Evolutionary conservation across 53 echinoderm and acorn worm species (phyloP).

Genomic region (Astropecten irregularis): DNA sequence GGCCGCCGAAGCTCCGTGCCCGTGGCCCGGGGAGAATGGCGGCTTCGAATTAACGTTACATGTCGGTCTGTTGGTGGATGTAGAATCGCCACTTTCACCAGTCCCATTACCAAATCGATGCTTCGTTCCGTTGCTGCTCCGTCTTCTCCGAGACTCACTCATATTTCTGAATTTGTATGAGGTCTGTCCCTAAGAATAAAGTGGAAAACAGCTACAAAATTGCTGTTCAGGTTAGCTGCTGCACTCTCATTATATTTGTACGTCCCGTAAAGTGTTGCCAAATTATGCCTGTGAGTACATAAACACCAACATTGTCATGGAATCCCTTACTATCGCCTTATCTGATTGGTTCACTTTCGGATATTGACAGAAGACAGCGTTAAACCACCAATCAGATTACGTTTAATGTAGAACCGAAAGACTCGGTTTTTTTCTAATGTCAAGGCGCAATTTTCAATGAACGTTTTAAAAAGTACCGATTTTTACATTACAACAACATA

Average conservation of each 20-base stretch:
- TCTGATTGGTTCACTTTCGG: conserved; percentile 22
- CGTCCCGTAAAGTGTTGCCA: neutral
- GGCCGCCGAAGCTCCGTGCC: neutral
- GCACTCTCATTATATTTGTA: too few relatives aligned
- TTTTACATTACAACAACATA: too few relatives aligned
- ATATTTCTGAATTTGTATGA: neutral
- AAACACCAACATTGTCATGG: conserved; percentile 49
- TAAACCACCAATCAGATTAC: too few relatives aligned
- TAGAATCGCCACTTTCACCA: neutral
- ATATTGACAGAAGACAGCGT: too few relatives aligned
- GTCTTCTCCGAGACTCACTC: conserved; percentile 72
- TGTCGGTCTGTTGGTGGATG: neutral
- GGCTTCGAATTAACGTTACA: neutral
- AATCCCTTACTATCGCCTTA: neutral
- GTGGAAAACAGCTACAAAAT: neutral
- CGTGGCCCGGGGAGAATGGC: conserved; percentile 4
- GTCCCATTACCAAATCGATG: conserved; percentile 45
- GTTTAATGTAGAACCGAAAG: too few relatives aligned
- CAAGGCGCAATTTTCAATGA: too few relatives aligned
- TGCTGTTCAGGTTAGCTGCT: too few relatives aligned
- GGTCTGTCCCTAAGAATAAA: neutral
- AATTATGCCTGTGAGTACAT: conserved; percentile 3
- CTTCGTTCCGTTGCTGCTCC: conserved; percentile 63
- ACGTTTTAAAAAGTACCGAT: too few relatives aligned
- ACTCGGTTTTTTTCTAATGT: too few relatives aligned